Base-by-base conservation (phyloP, 1,140 invertebrate genomes). In the Arctopsyche grandis region DNA sequence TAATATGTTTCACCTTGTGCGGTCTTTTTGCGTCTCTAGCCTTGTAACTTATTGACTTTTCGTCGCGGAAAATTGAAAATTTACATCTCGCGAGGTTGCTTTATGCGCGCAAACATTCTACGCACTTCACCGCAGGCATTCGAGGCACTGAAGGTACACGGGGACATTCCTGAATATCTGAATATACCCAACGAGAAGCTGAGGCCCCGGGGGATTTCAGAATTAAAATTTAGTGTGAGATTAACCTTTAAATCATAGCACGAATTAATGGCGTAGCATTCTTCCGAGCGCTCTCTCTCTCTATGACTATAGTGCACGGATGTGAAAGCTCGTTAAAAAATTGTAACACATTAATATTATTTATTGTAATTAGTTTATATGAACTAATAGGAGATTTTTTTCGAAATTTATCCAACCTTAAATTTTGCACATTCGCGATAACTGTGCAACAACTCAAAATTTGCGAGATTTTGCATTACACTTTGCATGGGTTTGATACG, bases 161-260 rank as follows among this genome's bases (percentile, higher is more conserved):
- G 21, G 19, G 58, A 60, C 58, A 60, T 60, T 60, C 58, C 21
- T 21, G 21, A 60, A 60, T 22, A 60, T 60, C 21, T 22, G 58
- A 60, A 60, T 21, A 21, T 60, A 9, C 48, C 4, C 4, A 12
- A 3, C 16, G 10, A 12, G 16, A n/a, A n/a, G n/a, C n/a, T n/a
- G n/a, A n/a, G 48, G 4, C 48, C 58, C 58, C 21, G n/a, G 21
- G 58, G 58, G 58, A 10, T 9, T 60, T 60, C 58, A 22, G 58
- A 60, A 60, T 60, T 60, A 60, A 60, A 60, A 60, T 60, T 60
- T 22, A 21, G 58, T 5, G 58, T 60, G 29, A 60, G 58, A 60
- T 60, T 60, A 60, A 60, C 58, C 58, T 21, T 60, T 60, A 60
- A 60, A 60, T 60, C 58, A 60, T 60, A 60, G 58, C 21, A 10